Evolutionary conservation across 1,140 invertebrate genomes (phyloP).

Genomic region (Drosophila pectinifera): DNA sequence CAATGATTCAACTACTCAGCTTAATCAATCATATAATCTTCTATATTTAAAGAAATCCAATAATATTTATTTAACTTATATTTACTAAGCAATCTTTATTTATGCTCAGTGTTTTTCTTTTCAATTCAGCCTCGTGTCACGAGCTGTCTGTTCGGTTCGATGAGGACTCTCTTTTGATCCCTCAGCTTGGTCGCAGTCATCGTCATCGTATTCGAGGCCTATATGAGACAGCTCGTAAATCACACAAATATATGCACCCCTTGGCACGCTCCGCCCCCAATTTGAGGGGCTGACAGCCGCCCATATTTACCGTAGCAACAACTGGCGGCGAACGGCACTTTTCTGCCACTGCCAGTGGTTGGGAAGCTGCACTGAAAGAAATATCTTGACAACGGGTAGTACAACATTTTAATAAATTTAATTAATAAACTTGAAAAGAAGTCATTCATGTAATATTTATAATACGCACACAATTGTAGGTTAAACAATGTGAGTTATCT

Average conservation of each 20-base stretch:
- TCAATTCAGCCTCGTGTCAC: slow-evolving; percentile 31
- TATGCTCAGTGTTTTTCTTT: background rate
- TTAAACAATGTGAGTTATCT: background rate
- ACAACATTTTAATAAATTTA: too few species aligned
- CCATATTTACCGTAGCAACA: slow-evolving; percentile 52
- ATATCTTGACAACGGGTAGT: background rate
- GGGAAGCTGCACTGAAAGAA: slow-evolving; percentile 28
- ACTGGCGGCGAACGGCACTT: slow-evolving; percentile 44
- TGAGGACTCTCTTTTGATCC: slow-evolving; percentile 24
- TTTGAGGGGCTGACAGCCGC: slow-evolving; percentile 10
- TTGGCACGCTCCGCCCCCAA: slow-evolving; percentile 28
- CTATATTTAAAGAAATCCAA: background rate
- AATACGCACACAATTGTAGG: background rate
- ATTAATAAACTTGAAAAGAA: too few species aligned
- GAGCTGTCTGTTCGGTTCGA: slow-evolving; percentile 6
- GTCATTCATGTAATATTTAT: background rate
- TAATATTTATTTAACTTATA: too few species aligned
- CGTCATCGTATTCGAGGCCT: slow-evolving; percentile 39
- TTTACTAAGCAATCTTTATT: too few species aligned
- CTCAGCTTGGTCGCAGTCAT: slow-evolving; percentile 28
- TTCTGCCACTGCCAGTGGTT: slow-evolving; percentile 58
- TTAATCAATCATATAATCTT: too few species aligned
- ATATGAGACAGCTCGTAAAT: slow-evolving; percentile 79
- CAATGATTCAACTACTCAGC: too few species aligned
- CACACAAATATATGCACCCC: slow-evolving; percentile 80